phyloP scores from a whole-genome alignment of 2,797 vertebrate genomes.

The Urocyon cinereoargenteus region DNA sequence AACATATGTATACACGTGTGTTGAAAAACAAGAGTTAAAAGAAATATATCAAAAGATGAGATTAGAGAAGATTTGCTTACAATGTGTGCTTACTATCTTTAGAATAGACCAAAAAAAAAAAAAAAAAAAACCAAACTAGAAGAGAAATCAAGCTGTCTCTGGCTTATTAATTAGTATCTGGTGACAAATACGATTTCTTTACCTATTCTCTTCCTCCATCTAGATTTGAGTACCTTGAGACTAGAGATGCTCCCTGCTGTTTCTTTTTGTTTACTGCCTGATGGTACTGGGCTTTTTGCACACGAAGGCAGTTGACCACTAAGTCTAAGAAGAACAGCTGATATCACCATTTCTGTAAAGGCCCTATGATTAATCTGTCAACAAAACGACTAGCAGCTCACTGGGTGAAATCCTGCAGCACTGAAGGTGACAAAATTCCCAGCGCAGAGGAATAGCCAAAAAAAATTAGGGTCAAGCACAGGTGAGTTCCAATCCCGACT shows the following conservation, averaged over 20 bases:
- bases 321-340: not conserved
- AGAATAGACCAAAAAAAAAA: not conserved
- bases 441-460: not conserved
- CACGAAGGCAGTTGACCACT: not conserved
- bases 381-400: not conserved
- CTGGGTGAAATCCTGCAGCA: not conserved
- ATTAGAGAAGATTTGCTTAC: not conserved
- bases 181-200: not conserved
- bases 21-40: constrained; percentile 11
- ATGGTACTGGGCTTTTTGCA: not conserved
- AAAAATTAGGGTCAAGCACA: not conserved
- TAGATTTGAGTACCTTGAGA: not conserved
- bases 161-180: not conserved
- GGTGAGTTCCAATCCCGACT: not conserved
- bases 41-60: not conserved
- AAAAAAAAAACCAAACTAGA: not conserved
- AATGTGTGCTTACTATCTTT: not conserved
- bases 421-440: not conserved
- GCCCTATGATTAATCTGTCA: not conserved
- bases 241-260: not conserved
- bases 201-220: not conserved
- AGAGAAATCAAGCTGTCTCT: not conserved
- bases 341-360: not conserved
- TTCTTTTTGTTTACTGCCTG: not conserved
- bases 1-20: not conserved